Base-by-base conservation (phyloP, 2,888 invertebrate species). In the Tenthredo notha region DNA sequence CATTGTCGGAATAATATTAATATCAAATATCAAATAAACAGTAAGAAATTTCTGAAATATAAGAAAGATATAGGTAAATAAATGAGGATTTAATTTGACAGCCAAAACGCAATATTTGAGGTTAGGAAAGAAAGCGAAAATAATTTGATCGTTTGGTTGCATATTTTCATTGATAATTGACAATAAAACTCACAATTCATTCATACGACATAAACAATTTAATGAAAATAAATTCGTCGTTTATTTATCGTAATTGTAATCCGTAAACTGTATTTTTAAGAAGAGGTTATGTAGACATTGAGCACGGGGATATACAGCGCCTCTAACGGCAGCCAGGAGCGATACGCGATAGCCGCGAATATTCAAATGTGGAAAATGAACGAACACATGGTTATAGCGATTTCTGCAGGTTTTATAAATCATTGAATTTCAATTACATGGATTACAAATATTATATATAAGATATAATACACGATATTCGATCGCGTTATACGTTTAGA, bases 1-100 rank as follows among this genome's bases (percentile, higher is more conserved):
- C 85, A 86, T 88, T 5, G 84, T 54, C 7, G 9, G 25, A 33
- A 33, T 67, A 67, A 18, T 61, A 15, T 33, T 6, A 33, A 33
- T 67, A 67, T 33, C 33, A 6, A 18, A 33, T 67, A 67, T 33
- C 33, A 15, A 67, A 33, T 29, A 67, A 15, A 5, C 12, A 6
- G 6, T 67, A 67, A 67, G 33, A 67, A 67, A 67, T 15, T 67
- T 33, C 67, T 67, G 67, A 18, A 67, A 67, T 33, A 33, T 25
- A 29, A 15, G 1, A 67, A 33, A 67, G 0, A 33, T 33, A 67
- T 33, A 67, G 18, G 12, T 67, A 25, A 18, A 33, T 25, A 33
- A 67, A 33, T 33, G 15, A 33, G 33, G 0, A 67, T 67, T 33
- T 0, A 67, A 21, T 67, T 67, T 67, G 67, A 67, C 29, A 67